Evolutionary conservation across 2,888 invertebrate species (phyloP).

Genomic region (Pharmacophagus antenor): DNA sequence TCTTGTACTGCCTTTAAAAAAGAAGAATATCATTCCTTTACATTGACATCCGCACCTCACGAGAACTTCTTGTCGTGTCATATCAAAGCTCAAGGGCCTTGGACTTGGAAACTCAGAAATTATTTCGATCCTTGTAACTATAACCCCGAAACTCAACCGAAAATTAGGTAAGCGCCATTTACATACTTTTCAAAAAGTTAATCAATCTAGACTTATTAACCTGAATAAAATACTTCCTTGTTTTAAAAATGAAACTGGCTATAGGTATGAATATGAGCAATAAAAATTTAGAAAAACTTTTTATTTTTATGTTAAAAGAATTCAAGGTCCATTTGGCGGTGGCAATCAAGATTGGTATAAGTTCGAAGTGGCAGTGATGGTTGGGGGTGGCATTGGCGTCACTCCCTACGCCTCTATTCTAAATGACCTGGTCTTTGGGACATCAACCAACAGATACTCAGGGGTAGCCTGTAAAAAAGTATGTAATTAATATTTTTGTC

Average conservation of each 20-base stretch:
- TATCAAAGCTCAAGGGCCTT: slow-evolving; percentile 94
- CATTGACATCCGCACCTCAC: slow-evolving; percentile 96
- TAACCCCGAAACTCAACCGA: slow-evolving; percentile 91
- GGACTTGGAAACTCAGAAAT: slow-evolving; percentile 98
- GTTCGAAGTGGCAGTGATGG: slow-evolving; percentile 98
- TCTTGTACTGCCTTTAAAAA: slow-evolving; percentile 94
- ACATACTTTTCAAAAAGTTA: too few species aligned
- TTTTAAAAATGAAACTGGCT: too few species aligned
- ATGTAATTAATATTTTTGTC: slow-evolving; percentile 15
- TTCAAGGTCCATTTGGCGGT: slow-evolving; percentile 98
- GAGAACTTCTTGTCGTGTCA: slow-evolving; percentile 97
- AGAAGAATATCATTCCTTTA: slow-evolving; percentile 97
- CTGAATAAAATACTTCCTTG: too few species aligned
- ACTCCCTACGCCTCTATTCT: slow-evolving; percentile 98
- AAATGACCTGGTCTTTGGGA: slow-evolving; percentile 97
- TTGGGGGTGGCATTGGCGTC: slow-evolving; percentile 98
- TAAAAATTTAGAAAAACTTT: too few species aligned
- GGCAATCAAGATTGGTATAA: slow-evolving; percentile 99
- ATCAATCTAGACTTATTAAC: too few species aligned
- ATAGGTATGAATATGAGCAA: too few species aligned
- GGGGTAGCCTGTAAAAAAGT: slow-evolving; percentile 99
- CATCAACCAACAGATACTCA: slow-evolving; percentile 96
- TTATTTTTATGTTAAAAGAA: slow-evolving; percentile 61
- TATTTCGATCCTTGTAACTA: slow-evolving; percentile 96
- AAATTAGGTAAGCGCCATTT: slow-evolving; percentile 82